A percentile compares a stretch with the other conserved stretches of the same genome.
These are phyloP conservation scores for Tetramorium alpestre DNA, from an alignment of 1,140 invertebrate genomes.

Conservation along the genomic window DNA sequence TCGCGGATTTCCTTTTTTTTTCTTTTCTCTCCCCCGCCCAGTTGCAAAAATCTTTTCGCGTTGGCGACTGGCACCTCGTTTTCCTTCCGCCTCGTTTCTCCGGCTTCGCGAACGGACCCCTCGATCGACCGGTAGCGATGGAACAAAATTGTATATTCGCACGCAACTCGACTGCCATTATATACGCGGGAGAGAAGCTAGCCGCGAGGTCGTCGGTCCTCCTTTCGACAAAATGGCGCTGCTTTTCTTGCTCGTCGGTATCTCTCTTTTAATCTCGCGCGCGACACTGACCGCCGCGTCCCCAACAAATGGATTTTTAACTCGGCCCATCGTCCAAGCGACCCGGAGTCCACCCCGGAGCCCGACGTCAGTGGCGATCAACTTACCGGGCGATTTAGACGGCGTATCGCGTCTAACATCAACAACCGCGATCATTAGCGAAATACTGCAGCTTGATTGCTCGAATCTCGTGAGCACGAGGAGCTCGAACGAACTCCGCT, in stretches of 20 bases:
- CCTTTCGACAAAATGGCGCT: slow-evolving; percentile 65
- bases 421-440: slow-evolving; percentile 35
- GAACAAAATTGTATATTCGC: slow-evolving; percentile 59
- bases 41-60: slow-evolving; percentile 28
- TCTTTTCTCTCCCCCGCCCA: background rate
- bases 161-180: slow-evolving; percentile 60
- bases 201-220: slow-evolving; percentile 53
- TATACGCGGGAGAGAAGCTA: slow-evolving; percentile 33
- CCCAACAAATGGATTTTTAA: slow-evolving; percentile 76
- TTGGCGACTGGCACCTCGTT: slow-evolving; percentile 28
- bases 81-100: slow-evolving; percentile 34
- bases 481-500: background rate
- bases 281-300: slow-evolving; percentile 57
- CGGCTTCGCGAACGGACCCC: slow-evolving; percentile 17
- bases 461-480: background rate
- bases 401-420: slow-evolving; percentile 30
- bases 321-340: slow-evolving; percentile 42
- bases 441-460: background rate
- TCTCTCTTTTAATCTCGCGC: slow-evolving; percentile 65
- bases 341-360: background rate
- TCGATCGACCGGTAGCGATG: slow-evolving; percentile 24
- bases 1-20: background rate
- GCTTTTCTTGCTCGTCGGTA: slow-evolving; percentile 59
- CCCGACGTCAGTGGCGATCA: slow-evolving; percentile 8
- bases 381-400: background rate